Base-by-base conservation (phyloP, 2,888 invertebrate species). In the Anorthoa munda region DNA sequence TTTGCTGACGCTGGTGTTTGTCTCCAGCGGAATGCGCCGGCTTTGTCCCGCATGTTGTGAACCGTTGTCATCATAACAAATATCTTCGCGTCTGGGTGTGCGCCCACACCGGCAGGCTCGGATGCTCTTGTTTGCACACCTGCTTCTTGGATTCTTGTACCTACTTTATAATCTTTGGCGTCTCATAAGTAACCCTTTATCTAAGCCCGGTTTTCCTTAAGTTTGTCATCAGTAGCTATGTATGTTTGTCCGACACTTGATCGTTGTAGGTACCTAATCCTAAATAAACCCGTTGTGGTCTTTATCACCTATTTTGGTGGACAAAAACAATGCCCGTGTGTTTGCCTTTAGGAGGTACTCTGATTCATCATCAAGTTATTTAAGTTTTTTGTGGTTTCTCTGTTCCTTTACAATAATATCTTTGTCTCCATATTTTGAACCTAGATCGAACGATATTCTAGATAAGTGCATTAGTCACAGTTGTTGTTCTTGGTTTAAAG, bases 21-120 rank as follows among this genome's bases (percentile, higher is more conserved):
- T 82, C 71, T 72, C 70, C 77, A 72, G 77, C 56, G 90, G 91
- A 89, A 90, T 90, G 91, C 87, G 75, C 78, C 84, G 85, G 86
- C 89, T 88, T 89, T 85, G 86, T 88, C 82, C 81, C 66, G 66
- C 61, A 75, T 74, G 75, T 82, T 84, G 84, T 87, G 84, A 88
- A 87, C 87, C 74, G 73, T 83, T 84, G 85, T 88, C 84, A 88
- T 88, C 88, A 88, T 85, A 89, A 90, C 88, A 88, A 86, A 89
- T 78, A 87, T 72, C 75, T 83, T 73, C 11, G 77, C 70, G 82
- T 77, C 74, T 86, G 76, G 82, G 79, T 83, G 82, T 83, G 79
- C 65, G 75, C 74, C 73, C 83, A 78, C 65, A 73, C 74, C 73
- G 55, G 77, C 50, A 67, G 81, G 51, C 45, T 65, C 77, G 75